Conservation (phyloP, 2,888 invertebrate genomes). For the Drosophila longiperda region DNA sequence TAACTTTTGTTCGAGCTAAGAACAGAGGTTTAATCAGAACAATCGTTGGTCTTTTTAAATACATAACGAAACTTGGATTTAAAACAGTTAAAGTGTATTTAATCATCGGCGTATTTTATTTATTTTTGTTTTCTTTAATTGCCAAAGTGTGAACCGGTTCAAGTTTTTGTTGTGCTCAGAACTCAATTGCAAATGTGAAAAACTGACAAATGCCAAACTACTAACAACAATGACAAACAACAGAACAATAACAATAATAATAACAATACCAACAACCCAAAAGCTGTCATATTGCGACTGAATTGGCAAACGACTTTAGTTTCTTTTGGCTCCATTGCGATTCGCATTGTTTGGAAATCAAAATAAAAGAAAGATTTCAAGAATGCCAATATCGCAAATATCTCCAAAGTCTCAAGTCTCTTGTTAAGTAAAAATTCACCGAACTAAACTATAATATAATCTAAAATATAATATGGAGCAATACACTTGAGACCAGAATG, state of each 20-base stretch:
- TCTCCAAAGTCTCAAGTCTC: not conserved
- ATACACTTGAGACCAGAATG: not conserved
- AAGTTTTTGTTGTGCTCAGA: slow-evolving; percentile 17
- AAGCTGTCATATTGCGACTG: slow-evolving; percentile 46
- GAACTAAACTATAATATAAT: not conserved
- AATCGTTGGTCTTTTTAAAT: not conserved
- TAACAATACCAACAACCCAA: slow-evolving; percentile 29
- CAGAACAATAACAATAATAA: slow-evolving; percentile 7
- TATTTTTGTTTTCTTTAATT: slow-evolving; percentile 48
- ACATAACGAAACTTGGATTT: not conserved
- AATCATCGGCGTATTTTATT: not conserved
- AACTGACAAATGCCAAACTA: slow-evolving; percentile 64
- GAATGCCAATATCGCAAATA: not conserved
- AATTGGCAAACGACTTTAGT: slow-evolving; percentile 47
- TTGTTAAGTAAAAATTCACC: too few relatives aligned
- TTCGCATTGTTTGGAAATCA: slow-evolving; percentile 7
- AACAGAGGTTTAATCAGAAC: not conserved
- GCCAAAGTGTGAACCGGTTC: slow-evolving; percentile 65
- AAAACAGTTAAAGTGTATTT: not conserved
- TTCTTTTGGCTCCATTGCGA: slow-evolving; percentile 4
- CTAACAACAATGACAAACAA: slow-evolving; percentile 15
- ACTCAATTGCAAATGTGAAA: slow-evolving; percentile 41
- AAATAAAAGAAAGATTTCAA: not conserved
- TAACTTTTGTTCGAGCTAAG: not conserved
- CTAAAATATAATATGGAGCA: not conserved